Evolutionary conservation across 2,888 invertebrate genomes (phyloP).

Genomic region (Dynastes grantii): DNA sequence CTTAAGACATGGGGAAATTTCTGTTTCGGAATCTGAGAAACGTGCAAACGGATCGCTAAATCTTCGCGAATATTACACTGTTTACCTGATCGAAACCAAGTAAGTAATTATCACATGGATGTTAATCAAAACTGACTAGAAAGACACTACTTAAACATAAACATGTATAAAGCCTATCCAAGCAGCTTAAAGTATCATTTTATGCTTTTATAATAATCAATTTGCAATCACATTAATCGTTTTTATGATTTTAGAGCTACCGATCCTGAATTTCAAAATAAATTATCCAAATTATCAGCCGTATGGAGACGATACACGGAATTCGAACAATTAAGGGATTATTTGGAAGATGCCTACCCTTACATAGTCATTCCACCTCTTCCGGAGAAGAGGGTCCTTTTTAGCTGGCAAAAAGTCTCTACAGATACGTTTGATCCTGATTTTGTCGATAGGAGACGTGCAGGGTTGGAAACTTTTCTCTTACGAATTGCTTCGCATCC

Average conservation of each 20-base stretch:
- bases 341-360: conserved; percentile 85
- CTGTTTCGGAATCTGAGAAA: conserved; percentile 84
- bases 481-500: conserved; percentile 84
- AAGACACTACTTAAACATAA: conserved; percentile 11
- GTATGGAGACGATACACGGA: conserved; percentile 89
- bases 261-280: conserved; percentile 75
- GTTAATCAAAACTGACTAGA: conserved; percentile 37
- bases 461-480: conserved; percentile 86
- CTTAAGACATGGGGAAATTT: conserved; percentile 82
- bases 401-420: conserved; percentile 84
- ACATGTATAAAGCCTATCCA: conserved; percentile 51
- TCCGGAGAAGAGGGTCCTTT: conserved; percentile 85
- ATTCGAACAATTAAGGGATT: conserved; percentile 86
- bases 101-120: conserved; percentile 68
- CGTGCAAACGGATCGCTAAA: conserved; percentile 83
- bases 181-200: conserved; percentile 50
- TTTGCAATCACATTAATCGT: not conserved
- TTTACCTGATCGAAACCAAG: conserved; percentile 86
- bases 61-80: conserved; percentile 83
- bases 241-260: conserved; percentile 73
- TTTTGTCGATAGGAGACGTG: conserved; percentile 87
- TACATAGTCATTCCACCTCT: conserved; percentile 85
- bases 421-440: conserved; percentile 89
- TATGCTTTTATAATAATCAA: not conserved
- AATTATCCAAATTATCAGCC: conserved; percentile 77